Evolutionary conservation across 2,113 vertebrate genomes (phyloP), one percentile per base, ranked within the genome.

Genomic region (Gulo gulo): DNA sequence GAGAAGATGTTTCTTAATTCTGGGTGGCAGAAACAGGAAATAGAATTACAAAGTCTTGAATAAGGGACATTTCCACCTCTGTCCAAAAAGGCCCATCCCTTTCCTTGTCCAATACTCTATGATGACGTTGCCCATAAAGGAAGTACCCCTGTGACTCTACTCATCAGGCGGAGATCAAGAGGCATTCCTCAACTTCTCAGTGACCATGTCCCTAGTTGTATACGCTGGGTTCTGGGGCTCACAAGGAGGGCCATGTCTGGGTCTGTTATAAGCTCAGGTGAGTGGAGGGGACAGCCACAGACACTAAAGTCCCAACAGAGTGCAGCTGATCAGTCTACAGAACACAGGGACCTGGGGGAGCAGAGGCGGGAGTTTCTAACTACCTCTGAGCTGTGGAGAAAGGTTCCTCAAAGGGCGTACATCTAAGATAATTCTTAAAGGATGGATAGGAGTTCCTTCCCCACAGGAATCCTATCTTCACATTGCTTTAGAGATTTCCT

Each of bases 11-110:
- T 93, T 69, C 71, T 93, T 79, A 89, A 74, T 31, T 95, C 63
- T 47, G 21, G 29, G 61, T 61, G 29, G 50, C 21, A 90, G 47
- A 93, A 98, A 94, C 16, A 95, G 39, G 69, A 98, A 93, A 74
- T 31, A 69, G 61, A 88, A 97, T 92, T 93, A 63, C 69, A 97
- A 91, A 83, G 23, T 91, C 83, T 97, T 98, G 78, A 83, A 42
- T 74, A 52, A 91, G 2, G 80, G 23, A 80, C 52, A 31, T 90
- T 76, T 4, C 2, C 45, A 5, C 31, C 20, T 65, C 24, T 65
- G 6, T 26, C 47, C n/a, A 80, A 59, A 87, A 76, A n/a, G 5
- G 2, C 12, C 65, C 15, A 61, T 23, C 18, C 34, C 12, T 94
- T 97, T 47, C 26, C 20, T 91, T 52, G 95, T 50, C 20, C 15